phyloP scores from a whole-genome alignment of 2,113 vertebrate genomes.

The Corydoras sp. region DNA sequence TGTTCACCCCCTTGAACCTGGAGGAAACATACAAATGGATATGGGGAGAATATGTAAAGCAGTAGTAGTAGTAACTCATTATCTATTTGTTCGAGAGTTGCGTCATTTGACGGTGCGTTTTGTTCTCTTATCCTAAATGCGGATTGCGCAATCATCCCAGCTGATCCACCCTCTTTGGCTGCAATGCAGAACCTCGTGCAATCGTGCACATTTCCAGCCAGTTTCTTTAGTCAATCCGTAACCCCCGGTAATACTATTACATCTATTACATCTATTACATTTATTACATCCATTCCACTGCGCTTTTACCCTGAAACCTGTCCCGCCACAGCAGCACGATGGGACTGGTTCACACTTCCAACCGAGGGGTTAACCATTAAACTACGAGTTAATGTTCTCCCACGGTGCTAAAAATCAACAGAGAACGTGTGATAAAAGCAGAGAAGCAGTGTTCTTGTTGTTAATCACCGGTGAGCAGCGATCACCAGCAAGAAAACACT shows the following conservation, averaged over 20 bases:
- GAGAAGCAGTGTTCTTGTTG: slow-evolving; percentile 42
- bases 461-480: background rate
- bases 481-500: background rate
- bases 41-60: too few relatives aligned
- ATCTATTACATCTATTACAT: too few relatives aligned
- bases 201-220: background rate
- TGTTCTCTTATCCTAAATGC: too few relatives aligned
- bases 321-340: background rate
- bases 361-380: slow-evolving; percentile 62
- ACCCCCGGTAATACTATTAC: background rate
- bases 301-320: background rate
- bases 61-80: too few relatives aligned
- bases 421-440: slow-evolving; percentile 41
- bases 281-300: too few relatives aligned
- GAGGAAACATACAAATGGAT: too few relatives aligned
- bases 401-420: slow-evolving; percentile 31
- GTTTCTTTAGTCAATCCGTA: background rate
- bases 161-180: too few relatives aligned
- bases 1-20: too few relatives aligned
- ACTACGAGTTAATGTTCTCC: slow-evolving; percentile 61
- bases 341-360: slow-evolving; percentile 10
- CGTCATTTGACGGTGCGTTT: too few relatives aligned
- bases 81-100: too few relatives aligned
- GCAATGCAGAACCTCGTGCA: too few relatives aligned
- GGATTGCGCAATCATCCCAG: too few relatives aligned